Percentiles rank a stretch among this genome's conserved stretches.
Conservation (phyloP, 2,797 vertebrate species). For the Mus caroli region DNA sequence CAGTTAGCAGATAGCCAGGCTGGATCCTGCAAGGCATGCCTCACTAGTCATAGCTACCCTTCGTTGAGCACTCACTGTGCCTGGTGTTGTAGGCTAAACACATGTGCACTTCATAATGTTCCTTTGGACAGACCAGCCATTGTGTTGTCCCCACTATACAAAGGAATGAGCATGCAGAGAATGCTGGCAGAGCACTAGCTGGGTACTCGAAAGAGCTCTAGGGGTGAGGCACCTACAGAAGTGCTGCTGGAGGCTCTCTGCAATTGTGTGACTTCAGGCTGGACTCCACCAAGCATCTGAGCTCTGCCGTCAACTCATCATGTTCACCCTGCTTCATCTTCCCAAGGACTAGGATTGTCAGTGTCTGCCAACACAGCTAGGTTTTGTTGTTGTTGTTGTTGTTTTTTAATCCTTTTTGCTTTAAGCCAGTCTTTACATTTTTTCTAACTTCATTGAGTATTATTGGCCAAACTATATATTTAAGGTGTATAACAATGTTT, state of each 20-base stretch:
- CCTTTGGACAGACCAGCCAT: background rate
- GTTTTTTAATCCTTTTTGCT: background rate
- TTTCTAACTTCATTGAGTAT: background rate
- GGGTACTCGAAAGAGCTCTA: background rate
- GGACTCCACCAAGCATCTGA: too few relatives aligned
- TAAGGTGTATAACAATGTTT: background rate
- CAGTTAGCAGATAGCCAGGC: background rate
- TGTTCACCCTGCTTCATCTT: background rate
- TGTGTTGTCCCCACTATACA: background rate
- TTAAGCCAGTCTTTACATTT: background rate
- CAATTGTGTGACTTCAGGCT: background rate
- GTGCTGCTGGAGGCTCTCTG: background rate
- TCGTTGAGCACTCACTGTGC: background rate
- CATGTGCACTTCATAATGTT: background rate
- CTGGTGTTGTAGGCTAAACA: background rate
- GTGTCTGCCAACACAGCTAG: background rate
- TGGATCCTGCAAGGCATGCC: background rate
- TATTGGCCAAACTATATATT: constrained; percentile 3
- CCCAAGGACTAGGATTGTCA: background rate
- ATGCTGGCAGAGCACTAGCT: background rate
- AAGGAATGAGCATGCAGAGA: background rate
- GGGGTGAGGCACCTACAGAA: background rate
- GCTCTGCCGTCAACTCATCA: background rate
- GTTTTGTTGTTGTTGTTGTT: background rate
- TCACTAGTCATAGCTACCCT: background rate